A percentile compares a stretch with the other conserved stretches of the same genome.
phyloP scores from a whole-genome alignment of 2,113 vertebrate species.

The Marmota flaviventris region DNA sequence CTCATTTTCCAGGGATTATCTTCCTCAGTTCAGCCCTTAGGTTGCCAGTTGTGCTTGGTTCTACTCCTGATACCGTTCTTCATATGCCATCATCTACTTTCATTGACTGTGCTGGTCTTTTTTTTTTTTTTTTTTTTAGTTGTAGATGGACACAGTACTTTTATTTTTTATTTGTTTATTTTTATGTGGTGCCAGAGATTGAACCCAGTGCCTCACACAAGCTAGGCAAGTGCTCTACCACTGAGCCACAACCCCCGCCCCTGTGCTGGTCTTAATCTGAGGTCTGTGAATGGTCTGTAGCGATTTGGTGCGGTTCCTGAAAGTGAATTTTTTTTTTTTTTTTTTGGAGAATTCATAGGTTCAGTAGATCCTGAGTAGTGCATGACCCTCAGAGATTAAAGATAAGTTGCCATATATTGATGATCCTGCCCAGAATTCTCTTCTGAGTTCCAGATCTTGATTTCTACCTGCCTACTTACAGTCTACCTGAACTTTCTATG shows the following conservation, averaged over 20 bases:
- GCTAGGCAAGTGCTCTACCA: no score
- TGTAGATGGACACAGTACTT: no score
- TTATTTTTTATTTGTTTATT: no score
- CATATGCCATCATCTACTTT: not conserved
- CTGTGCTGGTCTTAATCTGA: not conserved
- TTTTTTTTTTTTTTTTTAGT: no score
- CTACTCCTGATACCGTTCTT: not conserved
- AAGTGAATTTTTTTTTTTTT: not conserved
- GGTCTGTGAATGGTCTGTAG: not conserved
- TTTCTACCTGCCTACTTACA: not conserved
- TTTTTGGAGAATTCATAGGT: not conserved
- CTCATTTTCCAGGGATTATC: not conserved
- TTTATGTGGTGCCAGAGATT: no score
- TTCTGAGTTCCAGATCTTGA: not conserved
- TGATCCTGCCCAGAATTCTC: not conserved
- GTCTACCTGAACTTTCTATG: not conserved
- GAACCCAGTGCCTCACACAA: no score
- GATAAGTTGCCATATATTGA: not conserved
- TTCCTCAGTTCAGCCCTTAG: not conserved
- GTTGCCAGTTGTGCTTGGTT: not conserved
- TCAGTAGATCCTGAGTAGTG: not conserved
- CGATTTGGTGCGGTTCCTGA: not conserved
- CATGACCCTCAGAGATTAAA: not conserved
- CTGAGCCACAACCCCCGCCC: no score
- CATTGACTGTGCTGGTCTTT: not conserved